Base-by-base conservation (phyloP, 1,140 invertebrate species). In the Formica exsecta region DNA sequence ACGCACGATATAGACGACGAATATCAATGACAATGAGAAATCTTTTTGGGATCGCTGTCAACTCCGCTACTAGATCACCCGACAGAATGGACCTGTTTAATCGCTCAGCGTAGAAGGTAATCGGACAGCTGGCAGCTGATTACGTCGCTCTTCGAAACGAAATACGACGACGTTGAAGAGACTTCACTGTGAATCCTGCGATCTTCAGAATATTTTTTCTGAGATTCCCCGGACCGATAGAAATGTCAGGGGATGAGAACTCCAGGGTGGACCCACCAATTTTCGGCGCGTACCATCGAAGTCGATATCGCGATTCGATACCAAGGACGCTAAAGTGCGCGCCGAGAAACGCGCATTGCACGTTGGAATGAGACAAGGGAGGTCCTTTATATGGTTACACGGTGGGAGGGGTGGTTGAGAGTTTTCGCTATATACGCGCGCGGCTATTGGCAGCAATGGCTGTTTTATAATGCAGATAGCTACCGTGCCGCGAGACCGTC, bases 391-490 rank as follows among this genome's bases (percentile, higher is more conserved):
- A 87, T 76, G 86, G 80, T 11, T 22, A 64, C 38, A 16, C 59
- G 70, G 64, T 48, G 41, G 73, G 70, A 89, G 88, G 88, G 65
- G 77, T 90, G 80, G 85, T 81, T 89, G 86, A 74, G 87, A 90
- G 89, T 84, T 92, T 90, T 90, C 86, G 89, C 93, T 94, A 92
- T 94, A 93, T 94, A 94, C 91, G n/a, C n/a, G n/a, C n/a, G n/a
- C n/a, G 93, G 92, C 80, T 93, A 92, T 92, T 92, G 90, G 91
- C 90, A 93, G 88, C 90, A 91, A 91, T 51, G 48, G 48, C 92
- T 94, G 93, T 92, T 94, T 94, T 94, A 93, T 94, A 94, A 94
- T 94, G 92, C 93, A 93, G 93, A 93, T 93, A 89, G 90, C 90
- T 86, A 84, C 87, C 76, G 80, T 86, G 73, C 85, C 79, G 85